These are phyloP conservation scores for Rhadina sibilatrix DNA, from an alignment of 2,113 vertebrate genomes.

Conservation along the genomic window DNA sequence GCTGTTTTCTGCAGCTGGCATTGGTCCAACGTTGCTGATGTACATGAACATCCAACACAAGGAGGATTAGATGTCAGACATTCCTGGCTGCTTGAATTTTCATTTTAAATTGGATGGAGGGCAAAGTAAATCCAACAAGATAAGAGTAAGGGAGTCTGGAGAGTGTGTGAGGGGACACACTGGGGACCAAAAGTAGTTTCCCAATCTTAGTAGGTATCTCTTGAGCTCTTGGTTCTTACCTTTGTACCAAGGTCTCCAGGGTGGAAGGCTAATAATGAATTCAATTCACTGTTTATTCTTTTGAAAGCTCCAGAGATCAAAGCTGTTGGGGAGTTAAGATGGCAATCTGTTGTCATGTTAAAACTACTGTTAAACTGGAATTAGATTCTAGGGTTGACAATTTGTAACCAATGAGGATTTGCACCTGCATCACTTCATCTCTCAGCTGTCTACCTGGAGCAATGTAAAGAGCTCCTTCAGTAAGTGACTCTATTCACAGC, in stretches of 20 bases:
- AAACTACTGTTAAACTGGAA: slow-evolving; percentile 60
- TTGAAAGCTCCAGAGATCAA: slow-evolving; percentile 46
- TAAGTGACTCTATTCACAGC: neutral
- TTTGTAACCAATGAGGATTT: slow-evolving; percentile 24
- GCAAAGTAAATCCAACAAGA: neutral
- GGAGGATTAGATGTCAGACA: neutral
- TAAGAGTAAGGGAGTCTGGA: neutral
- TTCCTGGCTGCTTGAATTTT: slow-evolving; percentile 1
- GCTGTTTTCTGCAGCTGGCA: neutral
- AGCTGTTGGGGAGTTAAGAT: slow-evolving; percentile 23
- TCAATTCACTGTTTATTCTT: slow-evolving; percentile 27
- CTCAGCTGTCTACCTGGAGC: neutral
- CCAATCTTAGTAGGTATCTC: neutral
- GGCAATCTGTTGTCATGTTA: slow-evolving; percentile 54
- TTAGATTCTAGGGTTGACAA: slow-evolving; percentile 35
- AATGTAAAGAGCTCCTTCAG: neutral
- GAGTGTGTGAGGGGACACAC: neutral
- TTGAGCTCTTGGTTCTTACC: neutral
- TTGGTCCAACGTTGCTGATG: neutral
- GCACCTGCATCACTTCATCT: neutral
- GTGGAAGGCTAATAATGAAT: slow-evolving; percentile 47
- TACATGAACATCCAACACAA: neutral
- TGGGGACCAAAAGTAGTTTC: neutral
- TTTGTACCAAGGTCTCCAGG: neutral
- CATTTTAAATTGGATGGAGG: neutral